Base-by-base conservation (phyloP, 2,888 invertebrate genomes). In the Metallyticus violacea region DNA sequence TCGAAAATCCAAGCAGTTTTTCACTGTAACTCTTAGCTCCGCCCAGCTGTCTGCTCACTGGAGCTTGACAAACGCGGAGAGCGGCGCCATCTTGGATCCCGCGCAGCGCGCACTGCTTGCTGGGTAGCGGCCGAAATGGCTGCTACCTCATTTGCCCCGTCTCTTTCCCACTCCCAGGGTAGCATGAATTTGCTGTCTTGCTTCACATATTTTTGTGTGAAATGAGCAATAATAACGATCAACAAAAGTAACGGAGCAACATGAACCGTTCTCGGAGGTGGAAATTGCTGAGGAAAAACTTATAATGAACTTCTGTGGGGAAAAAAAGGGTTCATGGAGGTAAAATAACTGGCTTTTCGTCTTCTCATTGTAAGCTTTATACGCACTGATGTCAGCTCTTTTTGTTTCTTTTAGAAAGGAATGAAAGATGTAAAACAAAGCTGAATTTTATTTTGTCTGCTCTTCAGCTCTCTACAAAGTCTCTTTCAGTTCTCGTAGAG, bases 41-140 rank as follows among this genome's bases (percentile, higher is more conserved):
- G 82, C 86, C 86, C 81, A 81, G 78, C 86, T 86, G 86, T 86
- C 86, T 86, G 83, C 76, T 83, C 83, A 40, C 83, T 83, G 81
- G 62, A 81, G 86, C 83, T 86, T 86, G 86, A 86, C 86, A 86
- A 83, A 83, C 83, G 83, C 77, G 2, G 7, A 62, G n/a, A 77
- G n/a, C 25, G 15, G 27, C 83, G 83, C 83, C 83, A 83, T 83
- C 83, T 83, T 83, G 83, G 77, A 77, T 28, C 25, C 27, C 22
- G 26, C 7, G 28, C 15, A 62, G 40, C 25, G 40, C 6, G 77
- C 83, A n/a, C 27, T 9, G 83, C 76, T 77, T 83, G 83, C 77
- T 77, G 83, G 83, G 83, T 28, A 83, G 26, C 28, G 77, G 29
- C 77, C 28, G 28, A 83, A 83, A 83, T 83, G 83, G 83, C 77